Base-by-base conservation (phyloP, 2,888 invertebrate genomes). In the Sepioteuthis lessoniana region DNA sequence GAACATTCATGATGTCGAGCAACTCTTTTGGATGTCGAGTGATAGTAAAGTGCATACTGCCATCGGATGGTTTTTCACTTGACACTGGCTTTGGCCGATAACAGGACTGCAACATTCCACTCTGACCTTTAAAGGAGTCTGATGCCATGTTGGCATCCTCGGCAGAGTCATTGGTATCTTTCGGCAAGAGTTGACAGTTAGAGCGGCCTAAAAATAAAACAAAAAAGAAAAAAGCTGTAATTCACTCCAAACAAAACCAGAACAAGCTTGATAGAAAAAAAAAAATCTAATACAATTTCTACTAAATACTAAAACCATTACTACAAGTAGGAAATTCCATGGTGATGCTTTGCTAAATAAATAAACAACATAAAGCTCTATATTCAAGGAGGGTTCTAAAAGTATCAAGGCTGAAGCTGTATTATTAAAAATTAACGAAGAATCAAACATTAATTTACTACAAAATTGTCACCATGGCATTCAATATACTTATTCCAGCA, bases 1-100 rank as follows among this genome's bases (percentile, higher is more conserved):
- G 98, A 97, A 98, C 98, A 96, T 98, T 98, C 98, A 99, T 98
- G 98, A 98, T 98, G 97, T 98, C 98, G 98, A 99, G 98, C 93
- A 98, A 98, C 96, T 99, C 98, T 96, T 98, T 98, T 38, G 98
- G 98, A 97, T 99, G 97, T 94, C 96, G 97, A 96, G 96, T 97
- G 93, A 97, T 97, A 38, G 96, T 96, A 95, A 97, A 97, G 94
- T 97, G 97, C 97, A 97, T 97, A 95, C 96, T 96, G 93, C 96
- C 96, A 95, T 96, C 96, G 1, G 96, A 94, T 91, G 96, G 96
- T 94, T 96, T 96, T 93, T 95, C 95, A 25, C 96, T 96, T 55
- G 96, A 96, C 91, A 96, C 96, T 16, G 96, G 96, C 93, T 95
- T 95, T 37, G 96, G 96, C 90, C 96, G 95, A 95, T 96, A 96